Conservation (phyloP, 2,888 invertebrate species). For the Craniophora ligustri region DNA sequence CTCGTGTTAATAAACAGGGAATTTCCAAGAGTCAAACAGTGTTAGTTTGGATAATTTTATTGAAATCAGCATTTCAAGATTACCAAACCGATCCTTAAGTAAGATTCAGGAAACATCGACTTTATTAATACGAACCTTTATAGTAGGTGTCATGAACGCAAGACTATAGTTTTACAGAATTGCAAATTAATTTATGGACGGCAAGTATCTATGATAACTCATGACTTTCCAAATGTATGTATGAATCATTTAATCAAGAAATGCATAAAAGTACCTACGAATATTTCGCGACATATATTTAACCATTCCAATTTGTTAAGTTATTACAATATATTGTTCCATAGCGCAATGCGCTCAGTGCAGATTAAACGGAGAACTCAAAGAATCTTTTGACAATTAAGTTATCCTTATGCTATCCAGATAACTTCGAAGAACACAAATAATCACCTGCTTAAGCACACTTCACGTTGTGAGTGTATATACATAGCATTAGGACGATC, state of each 20-base stretch:
- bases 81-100: not conserved
- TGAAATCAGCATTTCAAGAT: not conserved
- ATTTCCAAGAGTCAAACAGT: not conserved
- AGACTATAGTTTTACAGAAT: conserved; percentile 66
- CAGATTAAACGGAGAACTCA: no score
- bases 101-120: not conserved
- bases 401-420: no score
- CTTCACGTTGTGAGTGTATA: not conserved
- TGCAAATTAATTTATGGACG: conserved; percentile 86
- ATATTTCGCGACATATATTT: conserved; percentile 43
- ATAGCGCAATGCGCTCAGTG: no score
- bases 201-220: conserved; percentile 74
- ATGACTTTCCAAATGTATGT: conserved; percentile 48
- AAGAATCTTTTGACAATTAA: not conserved
- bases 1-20: not conserved
- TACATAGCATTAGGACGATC: not conserved
- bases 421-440: no score
- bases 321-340: no score
- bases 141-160: conserved; percentile 67
- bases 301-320: no score
- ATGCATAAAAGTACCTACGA: conserved; percentile 48
- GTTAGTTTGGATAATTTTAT: no score
- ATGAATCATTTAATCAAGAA: conserved; percentile 41
- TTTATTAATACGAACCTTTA: conserved; percentile 16
- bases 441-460: not conserved